A percentile compares a stretch with the other conserved stretches of the same genome.
phyloP scores from a whole-genome alignment of 2,888 invertebrate genomes.

The Podabrus alpinus region DNA sequence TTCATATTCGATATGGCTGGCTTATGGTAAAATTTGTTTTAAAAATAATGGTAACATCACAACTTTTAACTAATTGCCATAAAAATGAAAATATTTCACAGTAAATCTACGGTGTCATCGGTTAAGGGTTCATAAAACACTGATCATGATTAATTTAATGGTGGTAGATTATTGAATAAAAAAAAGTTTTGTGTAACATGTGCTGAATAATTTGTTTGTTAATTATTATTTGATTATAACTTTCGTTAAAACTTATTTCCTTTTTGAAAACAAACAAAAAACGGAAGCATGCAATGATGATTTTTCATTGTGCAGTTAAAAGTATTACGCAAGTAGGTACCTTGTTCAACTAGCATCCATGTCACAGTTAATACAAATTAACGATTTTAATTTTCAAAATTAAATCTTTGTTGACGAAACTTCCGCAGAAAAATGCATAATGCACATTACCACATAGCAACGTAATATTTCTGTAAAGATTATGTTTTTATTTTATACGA shows the following conservation, averaged over 20 bases:
- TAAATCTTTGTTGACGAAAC: background rate
- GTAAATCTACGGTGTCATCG: background rate
- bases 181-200: background rate
- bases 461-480: background rate
- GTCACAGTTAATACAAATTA: background rate
- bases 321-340: slow-evolving; percentile 2
- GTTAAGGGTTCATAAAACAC: background rate
- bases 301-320: slow-evolving; percentile 32
- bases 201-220: background rate
- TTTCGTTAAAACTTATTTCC: slow-evolving; percentile 33
- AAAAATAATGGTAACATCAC: background rate
- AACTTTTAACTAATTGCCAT: background rate
- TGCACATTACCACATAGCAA: background rate
- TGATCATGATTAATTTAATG: background rate
- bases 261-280: slow-evolving; percentile 22
- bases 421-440: background rate
- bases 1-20: background rate
- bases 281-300: slow-evolving; percentile 36
- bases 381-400: background rate
- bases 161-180: background rate
- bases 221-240: slow-evolving; percentile 5
- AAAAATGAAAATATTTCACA: background rate
- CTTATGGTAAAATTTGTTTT: background rate
- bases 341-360: background rate
- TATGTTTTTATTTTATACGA: background rate